A percentile compares a stretch with the other conserved stretches of the same genome.
Conservation (phyloP, 2,888 invertebrate species). For the Tridacna crocea region DNA sequence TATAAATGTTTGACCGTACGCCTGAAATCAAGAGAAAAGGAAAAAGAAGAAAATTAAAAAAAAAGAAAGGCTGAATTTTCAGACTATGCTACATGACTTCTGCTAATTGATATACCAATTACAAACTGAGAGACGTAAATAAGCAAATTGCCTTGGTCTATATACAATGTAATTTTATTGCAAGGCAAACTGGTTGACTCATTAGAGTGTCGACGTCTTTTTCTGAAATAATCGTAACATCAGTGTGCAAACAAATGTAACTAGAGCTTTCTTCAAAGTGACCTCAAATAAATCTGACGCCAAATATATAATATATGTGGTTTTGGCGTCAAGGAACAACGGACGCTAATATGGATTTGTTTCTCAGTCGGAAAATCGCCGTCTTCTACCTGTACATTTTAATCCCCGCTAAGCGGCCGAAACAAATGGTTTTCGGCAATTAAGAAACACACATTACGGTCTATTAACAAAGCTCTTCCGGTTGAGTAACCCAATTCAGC, state of each 20-base stretch:
- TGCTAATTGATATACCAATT: background rate
- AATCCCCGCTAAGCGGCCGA: no score
- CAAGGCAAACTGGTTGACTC: no score
- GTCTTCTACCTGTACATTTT: no score
- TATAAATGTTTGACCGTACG: conserved; percentile 84
- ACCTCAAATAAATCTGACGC: no score
- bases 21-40: conserved; percentile 63
- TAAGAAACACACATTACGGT: background rate
- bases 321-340: no score
- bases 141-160: background rate
- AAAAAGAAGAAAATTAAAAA: background rate
- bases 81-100: background rate
- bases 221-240: no score
- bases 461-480: background rate
- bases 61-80: background rate
- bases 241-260: no score
- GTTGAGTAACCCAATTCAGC: background rate
- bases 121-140: background rate
- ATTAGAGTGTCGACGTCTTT: no score
- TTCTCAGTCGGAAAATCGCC: no score
- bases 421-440: background rate
- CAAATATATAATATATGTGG: no score
- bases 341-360: no score
- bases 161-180: background rate
- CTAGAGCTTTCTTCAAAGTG: no score